Conservation (phyloP, 1,140 invertebrate genomes). For the Neodiprion fabricii region DNA sequence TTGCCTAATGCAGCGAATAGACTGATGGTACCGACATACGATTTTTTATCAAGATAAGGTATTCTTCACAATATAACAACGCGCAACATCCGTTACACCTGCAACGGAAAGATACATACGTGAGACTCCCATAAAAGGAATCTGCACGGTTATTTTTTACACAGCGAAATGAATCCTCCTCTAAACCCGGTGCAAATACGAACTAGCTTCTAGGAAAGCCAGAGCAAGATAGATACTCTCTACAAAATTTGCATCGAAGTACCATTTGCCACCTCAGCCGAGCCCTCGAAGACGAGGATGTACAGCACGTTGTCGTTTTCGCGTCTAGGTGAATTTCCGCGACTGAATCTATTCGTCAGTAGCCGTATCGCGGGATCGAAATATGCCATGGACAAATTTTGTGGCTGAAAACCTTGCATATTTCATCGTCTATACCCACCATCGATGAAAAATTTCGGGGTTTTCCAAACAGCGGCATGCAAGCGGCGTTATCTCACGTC, state of each 20-base stretch:
- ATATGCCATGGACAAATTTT: too few relatives aligned
- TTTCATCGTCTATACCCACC: not conserved
- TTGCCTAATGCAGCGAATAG: too few relatives aligned
- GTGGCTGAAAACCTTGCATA: not conserved
- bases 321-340: not conserved
- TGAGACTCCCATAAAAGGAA: not conserved
- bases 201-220: not conserved
- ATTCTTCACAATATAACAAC: too few relatives aligned
- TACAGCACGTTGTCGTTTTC: not conserved
- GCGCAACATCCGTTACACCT: too few relatives aligned
- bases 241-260: not conserved
- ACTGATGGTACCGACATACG: too few relatives aligned
- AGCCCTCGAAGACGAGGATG: not conserved
- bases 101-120: too few relatives aligned
- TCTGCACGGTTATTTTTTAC: not conserved
- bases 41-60: too few relatives aligned
- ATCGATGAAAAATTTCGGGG: not conserved
- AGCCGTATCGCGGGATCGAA: too few relatives aligned
- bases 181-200: not conserved
- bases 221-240: not conserved
- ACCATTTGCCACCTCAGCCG: constrained; percentile 4
- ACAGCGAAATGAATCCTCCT: not conserved
- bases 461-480: not conserved
- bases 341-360: too few relatives aligned
- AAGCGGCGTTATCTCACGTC: not conserved